phyloP scores from a whole-genome alignment of 1,140 invertebrate genomes.

The Bactericera cockerelli region DNA sequence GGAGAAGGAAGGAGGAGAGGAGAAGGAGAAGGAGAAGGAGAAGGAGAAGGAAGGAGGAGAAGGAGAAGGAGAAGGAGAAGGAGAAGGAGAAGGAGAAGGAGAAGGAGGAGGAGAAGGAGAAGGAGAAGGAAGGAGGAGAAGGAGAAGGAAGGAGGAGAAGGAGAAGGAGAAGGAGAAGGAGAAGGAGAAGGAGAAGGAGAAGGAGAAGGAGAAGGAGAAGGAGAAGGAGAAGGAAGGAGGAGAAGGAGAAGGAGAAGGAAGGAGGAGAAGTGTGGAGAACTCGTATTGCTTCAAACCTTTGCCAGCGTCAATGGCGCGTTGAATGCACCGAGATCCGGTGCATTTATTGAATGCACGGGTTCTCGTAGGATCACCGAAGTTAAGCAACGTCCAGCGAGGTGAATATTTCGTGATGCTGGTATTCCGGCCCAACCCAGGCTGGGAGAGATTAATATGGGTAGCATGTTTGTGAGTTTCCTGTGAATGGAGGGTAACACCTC shows the following conservation, averaged over 20 bases:
- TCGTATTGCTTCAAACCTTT: background rate
- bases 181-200: background rate
- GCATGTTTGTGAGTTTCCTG: no score
- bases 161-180: conserved; percentile 12
- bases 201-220: background rate
- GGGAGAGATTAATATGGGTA: no score
- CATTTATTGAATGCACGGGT: no score
- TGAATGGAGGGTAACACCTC: no score
- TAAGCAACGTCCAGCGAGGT: no score
- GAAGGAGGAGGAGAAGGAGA: background rate
- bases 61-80: background rate
- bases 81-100: background rate
- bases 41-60: conserved; percentile 8
- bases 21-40: background rate
- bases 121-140: background rate
- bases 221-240: background rate
- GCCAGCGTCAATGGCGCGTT: no score
- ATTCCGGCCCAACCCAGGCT: no score
- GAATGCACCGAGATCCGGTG: no score
- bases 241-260: background rate
- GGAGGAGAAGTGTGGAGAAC: no score
- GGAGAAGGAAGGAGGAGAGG: conserved; percentile 9
- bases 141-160: conserved; percentile 12
- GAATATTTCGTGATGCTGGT: no score
- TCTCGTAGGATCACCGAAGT: no score